Evolutionary conservation across 1,140 invertebrate genomes (phyloP).

Genomic region (Drosophila erecta): DNA sequence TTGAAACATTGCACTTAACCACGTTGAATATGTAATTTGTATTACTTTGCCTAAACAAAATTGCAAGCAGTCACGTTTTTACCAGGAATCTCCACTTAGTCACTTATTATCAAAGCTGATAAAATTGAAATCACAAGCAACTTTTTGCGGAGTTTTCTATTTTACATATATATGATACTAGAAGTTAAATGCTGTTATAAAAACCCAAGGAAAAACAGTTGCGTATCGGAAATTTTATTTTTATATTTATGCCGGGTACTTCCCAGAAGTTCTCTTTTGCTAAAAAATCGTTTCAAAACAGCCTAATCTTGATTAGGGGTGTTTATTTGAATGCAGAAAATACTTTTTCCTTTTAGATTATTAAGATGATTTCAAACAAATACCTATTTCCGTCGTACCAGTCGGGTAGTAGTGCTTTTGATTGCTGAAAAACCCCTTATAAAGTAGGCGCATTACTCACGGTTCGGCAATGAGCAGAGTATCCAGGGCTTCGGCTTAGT

Average conservation of each 20-base stretch:
- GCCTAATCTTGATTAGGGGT: too few species aligned
- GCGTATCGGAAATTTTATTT: not conserved
- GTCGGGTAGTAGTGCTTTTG: not conserved
- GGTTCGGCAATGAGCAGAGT: constrained; percentile 16
- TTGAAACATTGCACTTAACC: too few species aligned
- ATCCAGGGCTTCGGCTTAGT: constrained; percentile 25
- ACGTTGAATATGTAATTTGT: too few species aligned
- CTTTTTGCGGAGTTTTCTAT: not conserved
- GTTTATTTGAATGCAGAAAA: too few species aligned
- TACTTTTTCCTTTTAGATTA: not conserved
- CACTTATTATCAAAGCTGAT: not conserved
- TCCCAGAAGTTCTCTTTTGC: too few species aligned
- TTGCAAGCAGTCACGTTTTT: too few species aligned
- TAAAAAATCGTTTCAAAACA: too few species aligned
- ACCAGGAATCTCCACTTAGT: too few species aligned
- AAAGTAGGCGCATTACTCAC: constrained; percentile 15
- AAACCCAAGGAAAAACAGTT: not conserved
- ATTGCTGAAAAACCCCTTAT: constrained; percentile 1
- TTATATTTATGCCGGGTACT: not conserved
- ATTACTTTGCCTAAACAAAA: too few species aligned
- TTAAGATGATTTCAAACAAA: too few species aligned
- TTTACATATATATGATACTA: not conserved
- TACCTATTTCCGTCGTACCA: too few species aligned
- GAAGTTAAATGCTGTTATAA: not conserved
- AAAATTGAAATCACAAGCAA: not conserved